Evolutionary conservation across 2,113 vertebrate genomes (phyloP), one percentile per base, ranked within the genome.

Genomic region (Thinocorus orbignyianus): DNA sequence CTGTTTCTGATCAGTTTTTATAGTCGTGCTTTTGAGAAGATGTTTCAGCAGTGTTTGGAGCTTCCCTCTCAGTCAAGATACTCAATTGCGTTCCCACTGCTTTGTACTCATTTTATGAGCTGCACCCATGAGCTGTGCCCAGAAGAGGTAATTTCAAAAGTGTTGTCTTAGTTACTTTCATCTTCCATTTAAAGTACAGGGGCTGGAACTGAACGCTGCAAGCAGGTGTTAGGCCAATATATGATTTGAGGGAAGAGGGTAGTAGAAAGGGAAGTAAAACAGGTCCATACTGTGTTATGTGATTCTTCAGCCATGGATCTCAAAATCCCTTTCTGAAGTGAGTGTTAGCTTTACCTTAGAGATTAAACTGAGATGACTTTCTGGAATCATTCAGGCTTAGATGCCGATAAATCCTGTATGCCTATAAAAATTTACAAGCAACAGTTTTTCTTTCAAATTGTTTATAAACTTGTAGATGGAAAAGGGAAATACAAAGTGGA

Each of bases 11-110:
- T 95, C 86, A 99, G 99, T 97, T 99, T 99, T 98, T 99, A 99
- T 98, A 99, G 99, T 97, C 99, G 99, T 90, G 99, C 99, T 48
- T 99, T 99, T 98, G 99, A 99, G 97, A 99, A 99, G 98, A 99
- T 99, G 99, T 99, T 99, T 97, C 99, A 99, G 93, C 99, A 99
- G 97, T 99, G 99, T 93, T 97, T 99, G 98, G 99, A 99, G 98
- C 98, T 99, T 95, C 99, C 99, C 8, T 99, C 99, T 86, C 99
- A 99, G 31, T 99, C 99, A 86, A 98, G 99, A 97, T 99, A 99
- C 92, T 99, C 99, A 88, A 99, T 99, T 98, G 99, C 99, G 88
- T 99, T 99, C 98, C 99, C 99, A 39, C 98, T 99, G 92, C 99
- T 99, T 94, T 99, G 99, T 96, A 99, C 99, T 95, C 99, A 99